Conservation (phyloP, 2,113 vertebrate species). For the Hemibagrus wyckioides region DNA sequence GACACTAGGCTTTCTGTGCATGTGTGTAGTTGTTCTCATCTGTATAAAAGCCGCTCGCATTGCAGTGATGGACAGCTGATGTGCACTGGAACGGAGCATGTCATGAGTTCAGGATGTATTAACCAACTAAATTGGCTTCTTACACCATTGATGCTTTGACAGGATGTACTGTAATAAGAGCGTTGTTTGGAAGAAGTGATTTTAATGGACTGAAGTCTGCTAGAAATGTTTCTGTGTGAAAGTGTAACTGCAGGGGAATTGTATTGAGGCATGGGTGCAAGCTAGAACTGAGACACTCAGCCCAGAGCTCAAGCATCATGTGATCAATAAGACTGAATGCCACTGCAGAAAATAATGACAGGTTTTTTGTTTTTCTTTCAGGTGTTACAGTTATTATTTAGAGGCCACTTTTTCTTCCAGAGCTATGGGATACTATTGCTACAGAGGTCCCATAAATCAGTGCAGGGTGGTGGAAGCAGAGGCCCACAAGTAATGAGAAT, state of each 20-base stretch:
- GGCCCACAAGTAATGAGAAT: conserved; percentile 49
- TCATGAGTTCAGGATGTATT: not conserved
- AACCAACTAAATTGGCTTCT: not conserved
- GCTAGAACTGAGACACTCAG: conserved; percentile 3
- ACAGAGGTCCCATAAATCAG: conserved; percentile 49
- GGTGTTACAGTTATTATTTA: conserved; percentile 38
- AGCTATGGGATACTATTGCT: conserved; percentile 32
- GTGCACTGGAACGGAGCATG: conserved; percentile 25
- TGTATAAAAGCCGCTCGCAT: not conserved
- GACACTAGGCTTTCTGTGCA: not conserved
- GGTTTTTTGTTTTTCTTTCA: conserved; percentile 32
- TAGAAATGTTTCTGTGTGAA: not conserved
- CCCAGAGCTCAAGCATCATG: not conserved
- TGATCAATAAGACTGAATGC: conserved; percentile 23
- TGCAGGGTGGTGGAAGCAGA: conserved; percentile 39
- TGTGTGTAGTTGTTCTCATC: not conserved
- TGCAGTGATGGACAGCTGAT: conserved; percentile 30
- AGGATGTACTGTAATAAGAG: no score
- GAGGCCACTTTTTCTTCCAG: conserved; percentile 30
- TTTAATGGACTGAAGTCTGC: conserved; percentile 27
- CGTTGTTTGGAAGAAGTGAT: conserved; percentile 1
- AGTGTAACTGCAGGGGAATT: not conserved
- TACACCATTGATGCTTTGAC: not conserved
- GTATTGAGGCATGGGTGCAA: not conserved
- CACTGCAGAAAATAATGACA: conserved; percentile 15